A percentile compares a stretch with the other conserved stretches of the same genome.
These are phyloP conservation scores for Tetranychus piercei DNA, from an alignment of 2,888 invertebrate genomes.

Conservation along the genomic window DNA sequence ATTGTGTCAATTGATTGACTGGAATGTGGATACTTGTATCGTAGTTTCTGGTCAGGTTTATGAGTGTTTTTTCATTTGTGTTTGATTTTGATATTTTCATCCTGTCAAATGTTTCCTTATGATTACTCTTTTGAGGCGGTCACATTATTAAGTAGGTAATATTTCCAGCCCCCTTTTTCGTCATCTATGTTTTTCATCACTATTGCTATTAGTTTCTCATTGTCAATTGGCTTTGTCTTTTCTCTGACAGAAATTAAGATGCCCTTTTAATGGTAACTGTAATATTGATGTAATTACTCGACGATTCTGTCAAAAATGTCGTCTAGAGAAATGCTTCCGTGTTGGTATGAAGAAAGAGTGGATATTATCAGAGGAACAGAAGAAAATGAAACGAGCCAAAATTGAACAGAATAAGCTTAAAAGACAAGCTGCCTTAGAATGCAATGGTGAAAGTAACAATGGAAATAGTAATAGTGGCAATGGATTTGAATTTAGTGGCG, in stretches of 20 bases:
- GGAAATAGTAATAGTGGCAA: neutral
- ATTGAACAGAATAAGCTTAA: constrained; percentile 44
- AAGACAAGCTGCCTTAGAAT: neutral
- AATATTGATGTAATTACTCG: constrained; percentile 74
- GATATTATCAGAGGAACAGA: constrained; percentile 90
- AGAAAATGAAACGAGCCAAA: constrained; percentile 62
- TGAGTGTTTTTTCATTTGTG: no score
- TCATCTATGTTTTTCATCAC: no score
- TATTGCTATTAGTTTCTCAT: no score
- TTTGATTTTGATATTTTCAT: no score
- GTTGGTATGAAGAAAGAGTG: constrained; percentile 95
- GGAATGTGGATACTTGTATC: no score
- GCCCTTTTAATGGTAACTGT: constrained; percentile 78
- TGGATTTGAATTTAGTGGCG: neutral
- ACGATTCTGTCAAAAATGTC: constrained; percentile 87
- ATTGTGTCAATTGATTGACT: no score
- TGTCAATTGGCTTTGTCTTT: neutral
- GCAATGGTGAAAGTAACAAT: neutral
- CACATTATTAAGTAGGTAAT: no score
- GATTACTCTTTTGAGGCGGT: no score
- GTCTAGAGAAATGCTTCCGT: constrained; percentile 71
- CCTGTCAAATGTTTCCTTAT: no score
- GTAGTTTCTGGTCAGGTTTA: no score
- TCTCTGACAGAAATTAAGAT: constrained; percentile 52
- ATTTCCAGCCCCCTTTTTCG: no score